phyloP scores from a whole-genome alignment of 2,888 invertebrate species.

The Cataglyphis albicans region DNA sequence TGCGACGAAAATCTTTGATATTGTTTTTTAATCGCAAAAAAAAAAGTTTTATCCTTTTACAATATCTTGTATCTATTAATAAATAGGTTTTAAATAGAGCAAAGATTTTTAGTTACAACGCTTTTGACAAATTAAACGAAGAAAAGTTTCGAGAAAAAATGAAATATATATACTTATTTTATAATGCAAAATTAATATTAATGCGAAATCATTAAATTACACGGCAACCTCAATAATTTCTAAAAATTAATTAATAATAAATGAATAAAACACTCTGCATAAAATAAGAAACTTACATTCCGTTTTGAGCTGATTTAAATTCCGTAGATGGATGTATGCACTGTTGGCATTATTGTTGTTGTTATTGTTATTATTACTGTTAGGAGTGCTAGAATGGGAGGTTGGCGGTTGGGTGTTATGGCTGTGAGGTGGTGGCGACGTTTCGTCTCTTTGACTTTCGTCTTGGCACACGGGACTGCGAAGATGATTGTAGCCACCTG shows the following conservation, averaged over 20 bases:
- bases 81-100: too few relatives aligned
- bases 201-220: too few relatives aligned
- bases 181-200: too few relatives aligned
- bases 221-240: too few relatives aligned
- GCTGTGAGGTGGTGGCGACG: slow-evolving; percentile 84
- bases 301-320: slow-evolving; percentile 84
- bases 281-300: slow-evolving; percentile 79
- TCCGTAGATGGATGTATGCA: slow-evolving; percentile 84
- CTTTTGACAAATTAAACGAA: not conserved
- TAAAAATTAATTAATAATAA: too few relatives aligned
- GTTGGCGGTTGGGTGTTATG: slow-evolving; percentile 82
- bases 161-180: not conserved
- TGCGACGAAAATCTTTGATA: too few relatives aligned
- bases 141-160: not conserved
- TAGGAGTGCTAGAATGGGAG: slow-evolving; percentile 83
- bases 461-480: slow-evolving; percentile 87
- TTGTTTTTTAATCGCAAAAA: too few relatives aligned
- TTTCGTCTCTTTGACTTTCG: slow-evolving; percentile 84
- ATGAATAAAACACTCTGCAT: too few relatives aligned
- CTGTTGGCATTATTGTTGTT: slow-evolving; percentile 82
- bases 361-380: slow-evolving; percentile 79
- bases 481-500: slow-evolving; percentile 88
- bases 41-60: too few relatives aligned
- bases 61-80: not conserved
- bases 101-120: too few relatives aligned